Conservation (phyloP, 2,113 vertebrate genomes). For the Pachypanchax playfairii region DNA sequence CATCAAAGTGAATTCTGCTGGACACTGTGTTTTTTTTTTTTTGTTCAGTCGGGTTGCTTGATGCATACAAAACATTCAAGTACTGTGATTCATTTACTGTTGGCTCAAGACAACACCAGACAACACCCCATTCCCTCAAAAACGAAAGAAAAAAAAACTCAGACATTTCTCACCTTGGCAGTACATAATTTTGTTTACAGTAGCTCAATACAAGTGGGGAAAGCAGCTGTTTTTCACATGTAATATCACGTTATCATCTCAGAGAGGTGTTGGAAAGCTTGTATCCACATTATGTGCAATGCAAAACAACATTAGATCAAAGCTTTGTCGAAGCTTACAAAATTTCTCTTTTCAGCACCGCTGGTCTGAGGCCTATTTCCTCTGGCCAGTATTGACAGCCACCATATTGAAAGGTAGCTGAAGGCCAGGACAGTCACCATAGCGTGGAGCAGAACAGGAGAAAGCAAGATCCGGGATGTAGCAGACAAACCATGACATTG, state of each 20-base stretch:
- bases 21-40: conserved; percentile 46
- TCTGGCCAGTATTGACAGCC: conserved; percentile 44
- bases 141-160: conserved; percentile 30
- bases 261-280: conserved; percentile 11
- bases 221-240: neutral
- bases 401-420: conserved; percentile 17
- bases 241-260: conserved; percentile 20
- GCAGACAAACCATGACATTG: conserved; percentile 32
- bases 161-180: conserved; percentile 6
- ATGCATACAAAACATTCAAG: neutral
- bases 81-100: conserved; percentile 2
- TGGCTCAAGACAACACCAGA: conserved; percentile 8
- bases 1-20: conserved; percentile 13
- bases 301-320: conserved; percentile 42
- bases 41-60: conserved; percentile 19
- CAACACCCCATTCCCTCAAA: too few relatives aligned
- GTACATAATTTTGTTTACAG: conserved; percentile 8
- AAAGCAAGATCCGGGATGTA: conserved; percentile 16
- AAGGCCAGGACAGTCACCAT: conserved; percentile 26
- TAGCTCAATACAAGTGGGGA: conserved; percentile 9
- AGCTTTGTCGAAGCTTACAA: conserved; percentile 26
- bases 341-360: conserved; percentile 48
- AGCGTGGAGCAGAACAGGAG: conserved; percentile 19
- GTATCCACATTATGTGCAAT: conserved; percentile 21
- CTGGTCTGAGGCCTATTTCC: conserved; percentile 56